Base-by-base conservation (phyloP, 2,888 invertebrate species). In the Drosophila meridionalis region DNA sequence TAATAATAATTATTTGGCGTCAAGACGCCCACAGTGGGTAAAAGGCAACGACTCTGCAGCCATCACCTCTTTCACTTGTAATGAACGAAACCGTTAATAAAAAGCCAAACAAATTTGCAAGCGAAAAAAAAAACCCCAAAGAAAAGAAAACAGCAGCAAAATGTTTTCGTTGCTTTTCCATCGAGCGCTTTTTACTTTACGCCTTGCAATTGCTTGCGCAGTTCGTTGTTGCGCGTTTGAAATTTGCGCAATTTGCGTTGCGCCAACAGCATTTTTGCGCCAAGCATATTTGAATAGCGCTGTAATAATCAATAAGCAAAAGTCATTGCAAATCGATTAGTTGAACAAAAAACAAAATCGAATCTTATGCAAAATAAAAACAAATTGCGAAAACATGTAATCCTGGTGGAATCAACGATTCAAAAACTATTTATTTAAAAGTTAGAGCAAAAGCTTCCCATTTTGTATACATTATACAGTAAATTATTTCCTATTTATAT, bases 1-100 rank as follows among this genome's bases (percentile, higher is more conserved):
- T 85, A 82, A 87, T 85, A 84, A 87, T 82, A 87, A 87, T 87
- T 87, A 85, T 64, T 65, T 48, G 60, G 62, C 75, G 58, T 68
- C 56, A 69, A 73, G 65, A 59, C 73, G 70, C 68, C 80, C 86
- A 67, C 73, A 50, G 78, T 58, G 60, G 60, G 28, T 57, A 42
- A 45, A 65, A 43, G 48, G 53, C 52, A 67, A 42, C 68, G 53
- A 14, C 58, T 59, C 36, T 12, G 47, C 47, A 11, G 26, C 53
- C 42, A 26, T 55, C 42, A 60, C 48, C 20, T 73, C 64, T 73
- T 73, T 57, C 73, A 40, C 72, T 64, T 26, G 28, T 43, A 53
- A 58, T 63, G 52, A 62, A 43, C 38, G n/a, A 50, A 38, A 32
- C 42, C 28, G 42, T 42, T 20, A 69, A 58, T 50, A 66, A 50